Percentiles rank a stretch among this genome's conserved stretches.
These are phyloP conservation scores for Phrynosoma platyrhinos DNA, from an alignment of 2,113 vertebrate species.

Conservation along the genomic window DNA sequence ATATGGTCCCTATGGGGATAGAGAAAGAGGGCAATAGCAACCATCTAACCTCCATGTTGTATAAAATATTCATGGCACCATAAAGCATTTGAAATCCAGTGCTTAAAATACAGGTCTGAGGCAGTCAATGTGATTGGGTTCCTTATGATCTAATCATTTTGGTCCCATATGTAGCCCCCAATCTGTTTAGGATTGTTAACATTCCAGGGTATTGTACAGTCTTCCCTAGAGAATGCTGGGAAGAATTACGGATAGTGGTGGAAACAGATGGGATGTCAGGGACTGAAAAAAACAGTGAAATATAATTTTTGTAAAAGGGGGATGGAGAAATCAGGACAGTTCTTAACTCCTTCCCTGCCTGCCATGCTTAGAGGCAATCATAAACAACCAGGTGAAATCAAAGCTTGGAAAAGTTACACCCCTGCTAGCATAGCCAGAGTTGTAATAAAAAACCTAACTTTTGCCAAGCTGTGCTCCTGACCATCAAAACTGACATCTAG, in stretches of 20 bases:
- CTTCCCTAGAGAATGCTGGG: slow-evolving; percentile 64
- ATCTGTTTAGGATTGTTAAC: slow-evolving; percentile 76
- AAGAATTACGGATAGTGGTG: slow-evolving; percentile 42
- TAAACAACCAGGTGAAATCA: accelerated
- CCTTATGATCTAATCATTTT: slow-evolving; percentile 70
- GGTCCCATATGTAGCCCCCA: slow-evolving; percentile 63
- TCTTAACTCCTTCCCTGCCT: slow-evolving; percentile 64
- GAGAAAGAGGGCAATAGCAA: background rate
- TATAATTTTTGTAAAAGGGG: background rate
- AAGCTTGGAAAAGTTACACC: too few relatives aligned
- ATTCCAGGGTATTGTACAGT: slow-evolving; percentile 69
- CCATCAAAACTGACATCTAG: too few relatives aligned
- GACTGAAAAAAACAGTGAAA: slow-evolving; percentile 53
- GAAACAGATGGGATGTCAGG: slow-evolving; percentile 72
- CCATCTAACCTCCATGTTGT: slow-evolving; percentile 14
- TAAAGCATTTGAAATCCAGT: slow-evolving; percentile 48
- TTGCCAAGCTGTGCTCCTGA: too few relatives aligned
- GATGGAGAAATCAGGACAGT: slow-evolving; percentile 44
- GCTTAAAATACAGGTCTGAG: slow-evolving; percentile 44
- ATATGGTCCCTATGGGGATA: background rate
- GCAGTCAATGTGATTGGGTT: slow-evolving; percentile 70
- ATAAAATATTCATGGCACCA: slow-evolving; percentile 54
- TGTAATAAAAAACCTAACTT: too few relatives aligned
- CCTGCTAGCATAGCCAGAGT: too few relatives aligned
- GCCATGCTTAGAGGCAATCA: background rate